Conservation (phyloP, 1,140 invertebrate species). For the Orussus abietinus region DNA sequence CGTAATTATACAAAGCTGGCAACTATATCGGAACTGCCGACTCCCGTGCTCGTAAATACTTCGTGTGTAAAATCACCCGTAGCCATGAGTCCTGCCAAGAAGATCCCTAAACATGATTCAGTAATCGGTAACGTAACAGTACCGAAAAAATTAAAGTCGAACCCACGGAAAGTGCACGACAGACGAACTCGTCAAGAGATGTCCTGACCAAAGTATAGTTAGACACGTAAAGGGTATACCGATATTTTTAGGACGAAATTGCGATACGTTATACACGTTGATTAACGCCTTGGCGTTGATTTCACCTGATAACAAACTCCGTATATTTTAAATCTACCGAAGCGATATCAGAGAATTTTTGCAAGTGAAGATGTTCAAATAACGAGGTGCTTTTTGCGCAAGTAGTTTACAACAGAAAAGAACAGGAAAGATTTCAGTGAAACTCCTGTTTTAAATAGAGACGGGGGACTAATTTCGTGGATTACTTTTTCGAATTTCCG, state of each 20-base stretch:
- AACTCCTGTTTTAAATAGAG: no score
- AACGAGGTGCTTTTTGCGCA: no score
- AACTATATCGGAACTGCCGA: slow-evolving; percentile 15
- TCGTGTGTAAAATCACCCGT: slow-evolving; percentile 17
- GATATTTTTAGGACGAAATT: slow-evolving; percentile 1
- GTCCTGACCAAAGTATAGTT: slow-evolving; percentile 6
- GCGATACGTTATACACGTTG: neutral
- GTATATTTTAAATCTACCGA: neutral
- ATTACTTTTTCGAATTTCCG: no score
- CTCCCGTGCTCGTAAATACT: slow-evolving; percentile 4
- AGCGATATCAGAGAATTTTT: no score
- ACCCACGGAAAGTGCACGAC: slow-evolving; percentile 9
- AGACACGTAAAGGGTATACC: no score
- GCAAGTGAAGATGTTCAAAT: no score
- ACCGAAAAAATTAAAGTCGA: slow-evolving; percentile 10
- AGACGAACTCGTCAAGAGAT: slow-evolving; percentile 4
- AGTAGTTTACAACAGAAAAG: no score
- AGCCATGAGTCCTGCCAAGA: slow-evolving; percentile 23
- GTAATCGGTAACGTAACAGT: slow-evolving; percentile 1
- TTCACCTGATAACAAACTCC: neutral
- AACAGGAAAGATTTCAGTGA: no score
- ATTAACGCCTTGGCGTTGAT: slow-evolving; percentile 3
- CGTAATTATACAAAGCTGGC: slow-evolving; percentile 16
- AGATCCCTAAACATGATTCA: slow-evolving; percentile 24
- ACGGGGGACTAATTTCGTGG: no score